These are phyloP conservation scores for Caenorhabditis becei DNA, from an alignment of 2,888 invertebrate species.

Conservation along the genomic window DNA sequence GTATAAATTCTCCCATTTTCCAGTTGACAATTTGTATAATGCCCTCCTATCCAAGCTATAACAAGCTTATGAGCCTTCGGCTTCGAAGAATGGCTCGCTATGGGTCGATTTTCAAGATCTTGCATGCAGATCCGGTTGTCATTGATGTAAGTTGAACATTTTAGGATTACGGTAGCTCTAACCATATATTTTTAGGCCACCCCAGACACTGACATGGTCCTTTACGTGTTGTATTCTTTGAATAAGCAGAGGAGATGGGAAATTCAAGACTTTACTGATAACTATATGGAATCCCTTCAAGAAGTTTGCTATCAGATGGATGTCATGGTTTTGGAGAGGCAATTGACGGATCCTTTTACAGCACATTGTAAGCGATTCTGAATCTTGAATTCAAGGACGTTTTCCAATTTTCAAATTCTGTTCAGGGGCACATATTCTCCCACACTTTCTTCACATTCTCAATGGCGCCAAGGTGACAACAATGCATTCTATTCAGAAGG, in stretches of 20 bases:
- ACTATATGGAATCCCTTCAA: not conserved
- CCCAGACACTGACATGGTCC: conserved; percentile 4
- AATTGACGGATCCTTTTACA: not conserved
- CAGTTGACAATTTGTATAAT: not conserved
- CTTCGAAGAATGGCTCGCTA: conserved; percentile 9
- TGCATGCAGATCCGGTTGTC: not conserved
- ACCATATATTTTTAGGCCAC: not conserved
- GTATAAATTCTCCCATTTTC: too few species aligned
- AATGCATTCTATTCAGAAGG: not conserved
- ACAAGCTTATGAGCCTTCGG: not conserved
- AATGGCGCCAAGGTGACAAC: not conserved
- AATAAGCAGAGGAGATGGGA: conserved; percentile 11
- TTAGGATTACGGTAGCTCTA: too few species aligned
- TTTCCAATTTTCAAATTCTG: too few species aligned
- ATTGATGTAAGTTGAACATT: not conserved
- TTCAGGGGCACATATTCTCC: conserved; percentile 2
- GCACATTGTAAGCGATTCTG: conserved; percentile 2
- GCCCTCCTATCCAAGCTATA: not conserved
- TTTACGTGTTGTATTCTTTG: conserved; percentile 4
- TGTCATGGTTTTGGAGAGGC: not conserved
- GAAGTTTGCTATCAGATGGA: not conserved
- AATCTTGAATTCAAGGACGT: too few species aligned
- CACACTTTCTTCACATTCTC: not conserved
- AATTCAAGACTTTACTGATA: not conserved
- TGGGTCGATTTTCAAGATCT: not conserved